A percentile compares a stretch with the other conserved stretches of the same genome.
Conservation (phyloP, 1,140 invertebrate genomes). For the Drosophila nigrodunni region DNA sequence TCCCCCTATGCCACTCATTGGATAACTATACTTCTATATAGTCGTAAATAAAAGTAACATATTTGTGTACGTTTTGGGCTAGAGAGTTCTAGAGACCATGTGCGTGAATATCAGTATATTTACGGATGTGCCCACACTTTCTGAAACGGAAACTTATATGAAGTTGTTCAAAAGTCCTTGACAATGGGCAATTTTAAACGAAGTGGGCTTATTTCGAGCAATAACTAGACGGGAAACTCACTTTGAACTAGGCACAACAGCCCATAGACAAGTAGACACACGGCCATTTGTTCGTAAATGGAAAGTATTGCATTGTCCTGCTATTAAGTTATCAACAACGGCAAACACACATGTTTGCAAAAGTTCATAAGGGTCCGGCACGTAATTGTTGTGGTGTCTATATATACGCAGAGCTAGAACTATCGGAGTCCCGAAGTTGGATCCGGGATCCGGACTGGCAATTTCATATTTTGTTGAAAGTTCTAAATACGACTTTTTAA, state of each 20-base stretch:
- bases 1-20: neutral
- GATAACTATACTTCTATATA: neutral
- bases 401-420: neutral
- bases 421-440: neutral
- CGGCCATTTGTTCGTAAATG: conserved; percentile 58
- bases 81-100: neutral
- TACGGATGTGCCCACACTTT: conserved; percentile 16
- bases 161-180: conserved; percentile 65
- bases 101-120: conserved; percentile 12
- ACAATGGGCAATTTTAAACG: conserved; percentile 57
- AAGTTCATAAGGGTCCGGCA: conserved; percentile 22
- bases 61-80: conserved; percentile 11
- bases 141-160: conserved; percentile 42
- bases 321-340: conserved; percentile 78
- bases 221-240: conserved; percentile 23
- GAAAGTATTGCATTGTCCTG: conserved; percentile 75
- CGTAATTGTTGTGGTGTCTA: conserved; percentile 22
- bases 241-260: neutral
- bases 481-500: conserved; percentile 45
- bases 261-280: conserved; percentile 10
- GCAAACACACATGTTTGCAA: conserved; percentile 40
- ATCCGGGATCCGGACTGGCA: conserved; percentile 5
- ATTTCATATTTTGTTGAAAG: conserved; percentile 56
- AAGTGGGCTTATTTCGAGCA: conserved; percentile 51
- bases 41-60: neutral